Conservation (phyloP, 2,797 vertebrate genomes). For the Myotis daubentonii region DNA sequence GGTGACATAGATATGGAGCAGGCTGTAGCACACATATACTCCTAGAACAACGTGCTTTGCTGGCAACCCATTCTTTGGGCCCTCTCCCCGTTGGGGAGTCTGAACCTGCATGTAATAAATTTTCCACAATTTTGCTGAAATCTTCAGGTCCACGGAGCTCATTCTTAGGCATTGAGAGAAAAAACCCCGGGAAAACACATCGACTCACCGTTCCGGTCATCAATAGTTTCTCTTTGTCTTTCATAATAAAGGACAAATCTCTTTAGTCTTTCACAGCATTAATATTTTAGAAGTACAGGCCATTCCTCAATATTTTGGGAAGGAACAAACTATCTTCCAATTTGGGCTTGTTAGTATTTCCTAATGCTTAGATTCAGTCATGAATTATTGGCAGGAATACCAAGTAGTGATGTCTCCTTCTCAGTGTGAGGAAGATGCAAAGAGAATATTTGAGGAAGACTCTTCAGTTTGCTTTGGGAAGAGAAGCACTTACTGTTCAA, state of each 20-base stretch:
- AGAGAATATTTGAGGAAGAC: background rate
- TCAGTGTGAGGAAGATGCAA: background rate
- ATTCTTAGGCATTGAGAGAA: no score
- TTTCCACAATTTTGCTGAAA: no score
- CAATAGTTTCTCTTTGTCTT: background rate
- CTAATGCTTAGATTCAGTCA: background rate
- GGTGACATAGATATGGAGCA: no score
- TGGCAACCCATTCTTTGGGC: no score
- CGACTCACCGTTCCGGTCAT: no score
- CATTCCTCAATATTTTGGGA: background rate
- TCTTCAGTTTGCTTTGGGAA: background rate
- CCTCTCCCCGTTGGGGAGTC: no score
- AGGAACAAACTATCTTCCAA: background rate
- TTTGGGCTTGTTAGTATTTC: conserved; percentile 25
- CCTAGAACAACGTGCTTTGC: no score
- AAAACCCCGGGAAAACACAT: no score
- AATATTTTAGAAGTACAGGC: background rate
- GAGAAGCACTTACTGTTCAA: background rate
- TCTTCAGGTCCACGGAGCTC: no score
- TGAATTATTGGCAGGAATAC: background rate
- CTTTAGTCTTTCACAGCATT: background rate
- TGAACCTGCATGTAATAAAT: no score
- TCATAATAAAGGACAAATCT: background rate
- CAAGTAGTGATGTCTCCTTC: background rate
- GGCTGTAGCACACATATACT: no score